These are phyloP conservation scores for Sinocyclocheilus anophthalmus DNA, from an alignment of 2,113 vertebrate genomes.

Conservation along the genomic window DNA sequence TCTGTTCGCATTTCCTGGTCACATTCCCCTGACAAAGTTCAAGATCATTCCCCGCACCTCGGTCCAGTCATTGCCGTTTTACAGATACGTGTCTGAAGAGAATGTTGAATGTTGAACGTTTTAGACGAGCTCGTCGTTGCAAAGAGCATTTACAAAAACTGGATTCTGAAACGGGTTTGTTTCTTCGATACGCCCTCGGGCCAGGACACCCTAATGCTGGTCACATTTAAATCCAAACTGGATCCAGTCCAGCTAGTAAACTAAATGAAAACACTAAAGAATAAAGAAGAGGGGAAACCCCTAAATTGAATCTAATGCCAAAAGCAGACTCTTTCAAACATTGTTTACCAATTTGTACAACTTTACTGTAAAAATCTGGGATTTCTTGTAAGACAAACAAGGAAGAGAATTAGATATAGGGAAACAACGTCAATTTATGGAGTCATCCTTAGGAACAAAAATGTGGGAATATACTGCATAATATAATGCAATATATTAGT, in stretches of 20 bases:
- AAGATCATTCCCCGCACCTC: background rate
- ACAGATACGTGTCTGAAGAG: background rate
- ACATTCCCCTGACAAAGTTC: background rate
- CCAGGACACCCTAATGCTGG: background rate
- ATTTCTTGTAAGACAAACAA: no score
- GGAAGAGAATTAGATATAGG: no score
- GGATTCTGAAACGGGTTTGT: background rate
- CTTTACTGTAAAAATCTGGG: no score
- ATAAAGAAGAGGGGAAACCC: no score
- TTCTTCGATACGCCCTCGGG: background rate
- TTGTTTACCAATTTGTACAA: no score
- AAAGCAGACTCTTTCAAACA: no score
- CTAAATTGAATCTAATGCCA: no score
- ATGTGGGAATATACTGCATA: no score
- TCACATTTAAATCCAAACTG: background rate
- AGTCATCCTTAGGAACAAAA: no score
- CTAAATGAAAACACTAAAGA: no score
- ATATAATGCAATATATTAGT: no score
- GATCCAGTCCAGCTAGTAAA: background rate
- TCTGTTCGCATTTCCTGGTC: conserved; percentile 40
- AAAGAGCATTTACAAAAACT: background rate
- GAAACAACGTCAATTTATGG: no score
- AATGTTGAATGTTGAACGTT: background rate
- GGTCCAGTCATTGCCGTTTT: background rate
- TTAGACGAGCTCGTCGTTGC: background rate